Evolutionary conservation across 2,797 vertebrate genomes (phyloP), one percentile per base, ranked within the genome.

Genomic region (Leptatherina wallacei): DNA sequence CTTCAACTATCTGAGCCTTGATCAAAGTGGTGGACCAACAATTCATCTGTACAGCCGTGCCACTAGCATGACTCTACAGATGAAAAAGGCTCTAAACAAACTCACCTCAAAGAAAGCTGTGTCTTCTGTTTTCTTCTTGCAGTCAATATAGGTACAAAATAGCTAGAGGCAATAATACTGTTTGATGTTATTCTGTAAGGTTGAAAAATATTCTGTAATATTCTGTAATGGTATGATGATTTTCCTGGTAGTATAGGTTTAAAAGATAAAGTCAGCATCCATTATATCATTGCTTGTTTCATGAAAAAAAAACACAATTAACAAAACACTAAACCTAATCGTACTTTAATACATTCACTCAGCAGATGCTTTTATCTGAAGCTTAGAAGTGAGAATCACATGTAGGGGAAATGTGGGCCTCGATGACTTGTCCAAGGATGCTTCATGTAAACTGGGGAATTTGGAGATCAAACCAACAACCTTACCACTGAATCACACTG

Each of bases 81-180:
- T 54, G 65, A 65, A 30, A 3, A 62, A 47, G 22, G 20, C 18
- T 55, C 24, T 5, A 22, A 75, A 60, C 6, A 68, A 76, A 72
- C 42, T 64, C 27, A 36, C 22, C 44, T 69, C 58, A 78, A 20
- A 60, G 61, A 65, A 38, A 64, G 44, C 22, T 14, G 35, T 32
- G 11, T 49, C 42, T 47, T 59, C 57, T 72, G 47, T 60, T 72
- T 78, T 75, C 47, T 55, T 52, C 49, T 52, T 40, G 18, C 18
- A 71, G 49, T 51, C 59, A 65, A 2, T 57, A 42, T 16, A 18
- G 14, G 30, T n/a, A 52, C 36, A 40, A 67, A 38, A 49, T 55
- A 73, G 35, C 62, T 42, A 6, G 35, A 75, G 65, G 61, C 59
- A 64, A 57, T 38, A 11, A 51, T 40, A 66, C 59, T 16, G 18